These are phyloP conservation scores for Taurulus bubalis DNA, from an alignment of 2,113 vertebrate genomes.

Conservation along the genomic window DNA sequence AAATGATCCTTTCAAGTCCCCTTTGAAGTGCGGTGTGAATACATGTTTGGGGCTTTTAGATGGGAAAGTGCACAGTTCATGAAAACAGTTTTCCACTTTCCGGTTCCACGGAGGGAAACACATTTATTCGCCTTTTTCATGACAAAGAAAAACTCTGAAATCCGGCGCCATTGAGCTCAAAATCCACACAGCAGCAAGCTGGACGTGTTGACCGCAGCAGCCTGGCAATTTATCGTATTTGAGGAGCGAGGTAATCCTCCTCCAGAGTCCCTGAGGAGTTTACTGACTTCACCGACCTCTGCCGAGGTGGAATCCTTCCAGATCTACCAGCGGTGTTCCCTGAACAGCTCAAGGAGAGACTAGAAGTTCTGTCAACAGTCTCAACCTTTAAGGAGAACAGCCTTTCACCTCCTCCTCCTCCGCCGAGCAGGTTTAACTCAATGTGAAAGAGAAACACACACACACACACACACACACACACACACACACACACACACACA, in stretches of 20 bases:
- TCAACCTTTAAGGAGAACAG: too few relatives aligned
- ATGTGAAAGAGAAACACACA: neutral
- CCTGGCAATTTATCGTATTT: constrained; percentile 8
- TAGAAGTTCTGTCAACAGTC: neutral
- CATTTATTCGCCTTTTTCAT: neutral
- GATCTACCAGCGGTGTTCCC: neutral
- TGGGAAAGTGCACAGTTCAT: neutral
- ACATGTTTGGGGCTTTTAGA: neutral
- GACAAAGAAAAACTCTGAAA: neutral
- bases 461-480: neutral
- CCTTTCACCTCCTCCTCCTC: too few relatives aligned
- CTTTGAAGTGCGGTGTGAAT: constrained; percentile 37
- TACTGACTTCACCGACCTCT: constrained; percentile 1
- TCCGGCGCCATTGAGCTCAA: neutral
- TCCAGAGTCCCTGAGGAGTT: neutral
- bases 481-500: neutral
- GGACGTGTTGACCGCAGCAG: neutral
- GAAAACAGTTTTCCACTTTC: neutral
- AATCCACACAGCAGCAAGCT: neutral
- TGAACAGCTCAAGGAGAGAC: neutral
- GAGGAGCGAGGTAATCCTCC: neutral
- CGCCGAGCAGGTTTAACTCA: neutral
- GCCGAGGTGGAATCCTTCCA: neutral
- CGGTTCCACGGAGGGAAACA: neutral
- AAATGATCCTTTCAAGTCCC: constrained; percentile 5